phyloP scores from a whole-genome alignment of 1,140 invertebrate genomes.

The Helicoverpa armigera region DNA sequence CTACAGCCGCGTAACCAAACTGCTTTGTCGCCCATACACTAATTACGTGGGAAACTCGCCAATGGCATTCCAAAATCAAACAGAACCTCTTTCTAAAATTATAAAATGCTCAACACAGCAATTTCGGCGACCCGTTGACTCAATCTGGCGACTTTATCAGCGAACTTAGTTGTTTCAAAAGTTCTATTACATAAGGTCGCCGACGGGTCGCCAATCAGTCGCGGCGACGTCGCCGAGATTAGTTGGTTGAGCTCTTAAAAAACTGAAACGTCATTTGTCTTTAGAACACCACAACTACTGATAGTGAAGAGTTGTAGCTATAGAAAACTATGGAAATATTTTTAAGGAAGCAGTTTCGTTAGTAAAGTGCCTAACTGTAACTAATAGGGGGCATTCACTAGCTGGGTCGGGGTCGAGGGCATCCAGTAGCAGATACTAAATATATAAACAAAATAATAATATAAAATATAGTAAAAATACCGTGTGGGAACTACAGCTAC shows the following conservation, averaged over 20 bases:
- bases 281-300: slow-evolving; percentile 78
- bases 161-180: too few relatives aligned
- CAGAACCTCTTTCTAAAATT: background rate
- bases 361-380: slow-evolving; percentile 79
- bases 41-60: slow-evolving; percentile 58
- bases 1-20: slow-evolving; percentile 60
- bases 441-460: slow-evolving; percentile 70
- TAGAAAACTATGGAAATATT: slow-evolving; percentile 69
- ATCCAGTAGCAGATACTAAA: slow-evolving; percentile 83
- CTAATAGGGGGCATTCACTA: slow-evolving; percentile 84
- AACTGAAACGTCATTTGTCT: slow-evolving; percentile 64
- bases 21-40: slow-evolving; percentile 68
- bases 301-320: slow-evolving; percentile 71
- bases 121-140: too few relatives aligned
- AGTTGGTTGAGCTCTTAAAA: background rate
- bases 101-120: too few relatives aligned
- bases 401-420: slow-evolving; percentile 82
- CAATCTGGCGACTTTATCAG: too few relatives aligned
- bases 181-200: too few relatives aligned
- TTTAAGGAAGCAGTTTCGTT: slow-evolving; percentile 79
- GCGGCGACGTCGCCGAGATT: too few relatives aligned
- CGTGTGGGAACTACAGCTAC: slow-evolving; percentile 82
- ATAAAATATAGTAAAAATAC: slow-evolving; percentile 68
- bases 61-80: slow-evolving; percentile 76
- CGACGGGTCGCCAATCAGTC: too few relatives aligned